A percentile compares a stretch with the other conserved stretches of the same genome.
phyloP scores from a whole-genome alignment of 1,140 invertebrate genomes.

The Aphidius gifuensis region DNA sequence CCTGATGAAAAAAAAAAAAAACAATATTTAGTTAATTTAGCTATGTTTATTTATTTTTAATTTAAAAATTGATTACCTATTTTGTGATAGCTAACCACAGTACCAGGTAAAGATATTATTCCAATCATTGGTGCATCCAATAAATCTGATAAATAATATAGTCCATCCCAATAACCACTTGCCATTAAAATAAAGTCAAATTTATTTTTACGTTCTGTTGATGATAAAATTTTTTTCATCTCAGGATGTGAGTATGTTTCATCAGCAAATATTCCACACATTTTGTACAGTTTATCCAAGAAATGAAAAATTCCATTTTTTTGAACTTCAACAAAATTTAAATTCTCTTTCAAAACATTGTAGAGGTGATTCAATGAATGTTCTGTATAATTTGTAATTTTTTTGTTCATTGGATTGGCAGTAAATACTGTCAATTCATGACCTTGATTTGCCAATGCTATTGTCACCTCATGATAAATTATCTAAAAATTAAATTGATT shows the following conservation, averaged over 20 bases:
- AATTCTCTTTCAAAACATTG: constrained; percentile 19
- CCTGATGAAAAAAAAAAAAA: constrained; percentile 32
- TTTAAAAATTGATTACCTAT: constrained; percentile 27
- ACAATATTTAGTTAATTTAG: too few relatives aligned
- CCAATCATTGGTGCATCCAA: constrained; percentile 39
- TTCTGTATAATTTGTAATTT: constrained; percentile 42
- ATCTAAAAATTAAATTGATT: constrained; percentile 7
- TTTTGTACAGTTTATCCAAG: neutral
- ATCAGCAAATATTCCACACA: neutral
- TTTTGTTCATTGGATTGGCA: constrained; percentile 37
- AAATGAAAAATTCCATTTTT: neutral
- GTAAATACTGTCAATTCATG: constrained; percentile 46
- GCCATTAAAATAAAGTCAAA: constrained; percentile 24
- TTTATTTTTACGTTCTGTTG: constrained; percentile 8
- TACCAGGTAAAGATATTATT: constrained; percentile 29
- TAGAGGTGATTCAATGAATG: constrained; percentile 44
- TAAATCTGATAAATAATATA: constrained; percentile 28
- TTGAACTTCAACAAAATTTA: neutral
- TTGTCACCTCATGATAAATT: constrained; percentile 17
- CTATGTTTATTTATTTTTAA: neutral
- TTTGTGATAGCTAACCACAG: constrained; percentile 21
- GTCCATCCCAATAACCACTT: constrained; percentile 4
- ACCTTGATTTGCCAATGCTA: constrained; percentile 37
- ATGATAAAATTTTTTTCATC: constrained; percentile 22
- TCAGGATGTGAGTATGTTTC: constrained; percentile 24